These are phyloP conservation scores for Chaetodon auriga DNA, from an alignment of 2,113 vertebrate genomes.

Conservation along the genomic window DNA sequence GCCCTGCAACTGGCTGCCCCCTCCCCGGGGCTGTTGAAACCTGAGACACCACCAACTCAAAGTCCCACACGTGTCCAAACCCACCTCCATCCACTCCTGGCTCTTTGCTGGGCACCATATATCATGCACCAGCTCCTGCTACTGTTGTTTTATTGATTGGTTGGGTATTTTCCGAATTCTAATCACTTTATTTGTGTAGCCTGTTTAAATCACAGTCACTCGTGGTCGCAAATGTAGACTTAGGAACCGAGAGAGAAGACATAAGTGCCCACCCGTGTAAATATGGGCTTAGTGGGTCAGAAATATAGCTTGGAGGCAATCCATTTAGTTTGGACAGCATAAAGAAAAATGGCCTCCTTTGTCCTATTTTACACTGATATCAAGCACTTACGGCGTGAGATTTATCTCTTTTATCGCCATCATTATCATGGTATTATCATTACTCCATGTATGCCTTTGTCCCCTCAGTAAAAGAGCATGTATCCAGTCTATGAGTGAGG, in stretches of 20 bases:
- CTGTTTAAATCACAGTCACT: too few species aligned
- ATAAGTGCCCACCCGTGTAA: too few species aligned
- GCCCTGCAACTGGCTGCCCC: slow-evolving; percentile 56
- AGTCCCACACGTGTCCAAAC: slow-evolving; percentile 19
- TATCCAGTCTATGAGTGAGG: not conserved
- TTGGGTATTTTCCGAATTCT: too few species aligned
- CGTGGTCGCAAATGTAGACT: too few species aligned
- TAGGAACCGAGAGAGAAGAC: too few species aligned
- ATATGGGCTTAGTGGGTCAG: too few species aligned
- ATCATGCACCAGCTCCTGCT: not conserved
- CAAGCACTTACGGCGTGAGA: too few species aligned
- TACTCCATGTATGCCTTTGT: not conserved
- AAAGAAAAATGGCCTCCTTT: too few species aligned
- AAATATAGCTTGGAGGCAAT: not conserved
- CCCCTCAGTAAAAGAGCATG: not conserved
- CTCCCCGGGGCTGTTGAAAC: slow-evolving; percentile 60
- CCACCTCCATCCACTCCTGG: slow-evolving; percentile 14
- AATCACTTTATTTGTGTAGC: too few species aligned
- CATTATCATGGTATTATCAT: not conserved
- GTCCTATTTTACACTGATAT: too few species aligned
- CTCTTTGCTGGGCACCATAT: not conserved
- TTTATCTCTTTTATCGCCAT: too few species aligned
- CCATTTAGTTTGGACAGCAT: not conserved
- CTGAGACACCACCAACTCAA: slow-evolving; percentile 48
- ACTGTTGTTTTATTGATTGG: too few species aligned